These are phyloP conservation scores for Drosophila suboccidentalis DNA, from an alignment of 2,888 invertebrate species.

Conservation along the genomic window DNA sequence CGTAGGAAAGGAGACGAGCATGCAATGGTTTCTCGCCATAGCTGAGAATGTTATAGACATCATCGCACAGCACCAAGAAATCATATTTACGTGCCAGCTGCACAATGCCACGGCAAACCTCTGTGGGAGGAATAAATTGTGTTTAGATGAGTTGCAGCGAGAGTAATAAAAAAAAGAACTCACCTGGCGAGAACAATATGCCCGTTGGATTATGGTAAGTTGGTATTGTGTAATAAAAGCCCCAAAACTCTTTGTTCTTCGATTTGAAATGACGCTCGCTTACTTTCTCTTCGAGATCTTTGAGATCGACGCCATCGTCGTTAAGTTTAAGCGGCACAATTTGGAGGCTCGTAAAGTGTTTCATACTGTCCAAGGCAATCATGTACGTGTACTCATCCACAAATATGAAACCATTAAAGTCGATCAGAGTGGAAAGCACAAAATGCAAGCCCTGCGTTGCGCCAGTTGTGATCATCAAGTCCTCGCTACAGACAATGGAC, in stretches of 20 bases:
- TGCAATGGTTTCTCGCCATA: conserved; percentile 86
- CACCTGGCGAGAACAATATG: conserved; percentile 86
- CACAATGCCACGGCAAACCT: conserved; percentile 85
- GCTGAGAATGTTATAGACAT: conserved; percentile 88
- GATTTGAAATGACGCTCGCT: conserved; percentile 80
- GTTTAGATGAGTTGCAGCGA: background rate
- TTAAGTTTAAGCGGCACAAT: conserved; percentile 87
- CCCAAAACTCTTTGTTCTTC: conserved; percentile 86
- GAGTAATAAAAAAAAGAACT: conserved; percentile 5
- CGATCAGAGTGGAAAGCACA: conserved; percentile 87
- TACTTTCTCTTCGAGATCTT: conserved; percentile 85
- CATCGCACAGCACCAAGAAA: conserved; percentile 87
- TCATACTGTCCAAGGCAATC: conserved; percentile 87
- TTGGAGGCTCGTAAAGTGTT: conserved; percentile 87
- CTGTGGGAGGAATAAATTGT: conserved; percentile 60
- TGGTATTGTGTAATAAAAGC: conserved; percentile 87
- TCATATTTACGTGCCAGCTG: conserved; percentile 85
- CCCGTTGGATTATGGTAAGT: conserved; percentile 88
- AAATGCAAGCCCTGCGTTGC: conserved; percentile 88
- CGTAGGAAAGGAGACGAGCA: conserved; percentile 87
- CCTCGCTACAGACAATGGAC: conserved; percentile 83
- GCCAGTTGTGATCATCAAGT: conserved; percentile 88
- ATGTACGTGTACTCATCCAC: conserved; percentile 89
- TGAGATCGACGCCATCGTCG: conserved; percentile 86
- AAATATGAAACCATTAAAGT: conserved; percentile 87